Evolutionary conservation across 1,140 invertebrate genomes (phyloP).

Genomic region (Zaprionus ornatus): DNA sequence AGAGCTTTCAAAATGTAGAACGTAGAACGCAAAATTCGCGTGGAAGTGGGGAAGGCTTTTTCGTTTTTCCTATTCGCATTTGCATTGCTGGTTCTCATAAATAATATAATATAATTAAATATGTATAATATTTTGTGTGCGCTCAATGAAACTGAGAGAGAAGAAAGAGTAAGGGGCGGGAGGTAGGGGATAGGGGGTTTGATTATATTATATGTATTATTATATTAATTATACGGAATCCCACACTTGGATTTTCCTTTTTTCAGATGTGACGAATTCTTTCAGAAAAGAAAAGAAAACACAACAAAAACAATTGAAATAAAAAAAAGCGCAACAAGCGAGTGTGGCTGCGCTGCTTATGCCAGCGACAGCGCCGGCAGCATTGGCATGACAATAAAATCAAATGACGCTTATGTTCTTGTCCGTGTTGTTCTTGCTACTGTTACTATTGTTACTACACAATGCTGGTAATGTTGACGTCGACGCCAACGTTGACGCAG

Average conservation of each 20-base stretch:
- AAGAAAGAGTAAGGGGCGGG: neutral
- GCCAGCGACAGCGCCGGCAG: neutral
- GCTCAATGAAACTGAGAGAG: neutral
- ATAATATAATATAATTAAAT: constrained; percentile 3
- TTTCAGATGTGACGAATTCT: constrained; percentile 11
- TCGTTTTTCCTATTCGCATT: neutral
- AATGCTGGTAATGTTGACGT: neutral
- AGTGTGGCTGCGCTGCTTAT: constrained; percentile 8
- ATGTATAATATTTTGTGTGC: neutral
- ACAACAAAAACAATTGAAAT: constrained; percentile 28
- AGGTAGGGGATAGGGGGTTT: neutral
- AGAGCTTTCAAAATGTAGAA: too few species aligned
- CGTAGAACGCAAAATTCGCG: neutral
- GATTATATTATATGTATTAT: neutral
- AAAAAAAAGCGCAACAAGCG: constrained; percentile 40
- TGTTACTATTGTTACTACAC: neutral
- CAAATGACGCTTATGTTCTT: constrained; percentile 13
- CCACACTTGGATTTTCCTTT: neutral
- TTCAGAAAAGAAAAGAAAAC: neutral
- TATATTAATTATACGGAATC: constrained; percentile 27
- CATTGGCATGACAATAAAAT: constrained; percentile 30
- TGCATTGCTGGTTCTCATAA: constrained; percentile 20
- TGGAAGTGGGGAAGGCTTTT: neutral
- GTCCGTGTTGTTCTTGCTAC: neutral
- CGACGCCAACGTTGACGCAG: neutral